A percentile compares a stretch with the other conserved stretches of the same genome.
These are phyloP conservation scores for Crotalus tigris DNA, from an alignment of 2,113 vertebrate genomes.

Conservation along the genomic window DNA sequence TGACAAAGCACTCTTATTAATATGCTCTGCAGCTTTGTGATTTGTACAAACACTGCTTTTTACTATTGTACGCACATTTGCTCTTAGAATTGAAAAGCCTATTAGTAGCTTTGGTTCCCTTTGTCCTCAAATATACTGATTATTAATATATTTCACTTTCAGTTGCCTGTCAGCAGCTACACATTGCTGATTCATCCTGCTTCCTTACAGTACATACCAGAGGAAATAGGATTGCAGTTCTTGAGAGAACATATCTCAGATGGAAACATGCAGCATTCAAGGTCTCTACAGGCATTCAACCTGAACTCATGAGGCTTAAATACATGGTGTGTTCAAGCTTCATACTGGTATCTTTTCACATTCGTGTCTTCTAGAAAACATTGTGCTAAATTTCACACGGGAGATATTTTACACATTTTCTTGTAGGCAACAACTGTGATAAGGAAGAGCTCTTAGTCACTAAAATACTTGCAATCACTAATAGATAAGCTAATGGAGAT, in stretches of 20 bases:
- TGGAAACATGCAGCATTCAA: not conserved
- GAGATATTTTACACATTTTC: not conserved
- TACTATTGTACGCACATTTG: not conserved
- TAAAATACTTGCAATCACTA: not conserved
- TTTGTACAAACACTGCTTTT: not conserved
- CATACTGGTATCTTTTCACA: not conserved
- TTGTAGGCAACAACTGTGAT: not conserved
- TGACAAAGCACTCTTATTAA: not conserved
- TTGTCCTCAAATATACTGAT: not conserved
- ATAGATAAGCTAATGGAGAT: not conserved
- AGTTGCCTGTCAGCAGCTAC: not conserved
- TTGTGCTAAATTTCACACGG: not conserved
- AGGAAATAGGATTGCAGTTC: not conserved
- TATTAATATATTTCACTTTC: not conserved
- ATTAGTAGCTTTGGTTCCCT: not conserved
- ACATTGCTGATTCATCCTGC: not conserved
- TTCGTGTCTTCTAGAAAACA: not conserved
- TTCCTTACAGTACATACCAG: not conserved
- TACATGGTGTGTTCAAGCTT: not conserved
- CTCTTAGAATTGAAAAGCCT: not conserved
- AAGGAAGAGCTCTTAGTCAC: not conserved
- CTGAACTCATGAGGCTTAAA: not conserved
- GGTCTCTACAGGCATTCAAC: not conserved
- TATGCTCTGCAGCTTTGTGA: not conserved
- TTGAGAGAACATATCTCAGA: not conserved